Base-by-base conservation (phyloP, 30 jellyfish, hydroid and myxozoan species). In the Catostylus mosaicus region DNA sequence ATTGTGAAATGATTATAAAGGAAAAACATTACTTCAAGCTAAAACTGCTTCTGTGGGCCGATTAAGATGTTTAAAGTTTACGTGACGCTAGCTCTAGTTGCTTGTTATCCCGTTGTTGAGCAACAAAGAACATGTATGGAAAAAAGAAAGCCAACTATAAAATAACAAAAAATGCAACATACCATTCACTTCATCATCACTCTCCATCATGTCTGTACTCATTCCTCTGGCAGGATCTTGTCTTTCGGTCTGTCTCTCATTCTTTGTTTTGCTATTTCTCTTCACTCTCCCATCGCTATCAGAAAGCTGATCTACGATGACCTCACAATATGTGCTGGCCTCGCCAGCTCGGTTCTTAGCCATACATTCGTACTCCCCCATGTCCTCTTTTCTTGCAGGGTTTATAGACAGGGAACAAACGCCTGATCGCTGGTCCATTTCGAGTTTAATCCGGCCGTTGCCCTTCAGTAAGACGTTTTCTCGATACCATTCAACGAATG, bases 311-410 rank as follows among this genome's bases (percentile, higher is more conserved):
- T 73, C 94, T 33, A 86, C 67, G 40, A 61, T 57, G 12, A 86
- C 89, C 65, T 92, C 98, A 64, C 98, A 92, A 32, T 89, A 92
- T 43, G 93, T 92, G 78, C 98, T 92, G 20, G 98, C 93, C 70
- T 92, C 98, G 23, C 98, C 96, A n/a, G 89, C 89, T 54, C 73
- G 83, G 89, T 95, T 95, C 89, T 84, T 85, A 27, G 99, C 99
- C 83, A 88, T 89, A 74, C 97, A 88, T 52, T 89, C 97, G 67
- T 95, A 95, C 66, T 88, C 97, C 2, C 99, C 99, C 50, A 81
- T 50, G 74, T 88, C 97, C 30, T 77, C 90, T 18, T 34, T 51
- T 36, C 64, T 64, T 0, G 95, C 82, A 22, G 83, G 68, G 19
- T 48, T 37, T 23, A 95, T 80, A 59, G 79, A 52, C 81, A 93